A percentile compares a stretch with the other conserved stretches of the same genome.
phyloP scores from a whole-genome alignment of 2,797 vertebrate species.

The Anguilla anguilla region DNA sequence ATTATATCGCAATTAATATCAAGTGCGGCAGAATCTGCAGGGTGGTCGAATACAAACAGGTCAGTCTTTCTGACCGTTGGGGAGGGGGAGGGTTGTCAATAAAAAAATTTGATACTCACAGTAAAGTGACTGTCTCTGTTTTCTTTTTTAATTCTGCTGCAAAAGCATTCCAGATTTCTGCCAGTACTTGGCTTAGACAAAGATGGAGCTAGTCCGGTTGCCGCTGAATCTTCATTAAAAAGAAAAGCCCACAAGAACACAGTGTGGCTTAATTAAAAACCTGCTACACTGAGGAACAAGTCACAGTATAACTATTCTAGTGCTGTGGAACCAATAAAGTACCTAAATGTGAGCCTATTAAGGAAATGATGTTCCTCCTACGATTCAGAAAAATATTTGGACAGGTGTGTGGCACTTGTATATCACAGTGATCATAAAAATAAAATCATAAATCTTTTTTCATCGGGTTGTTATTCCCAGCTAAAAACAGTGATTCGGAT shows the following conservation, averaged over 20 bases:
- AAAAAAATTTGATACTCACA: background rate
- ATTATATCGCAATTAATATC: background rate
- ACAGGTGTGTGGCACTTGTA: background rate
- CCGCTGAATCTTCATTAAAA: background rate
- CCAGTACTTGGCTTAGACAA: background rate
- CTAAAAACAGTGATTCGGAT: background rate
- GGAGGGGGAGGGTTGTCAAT: background rate
- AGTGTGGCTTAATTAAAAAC: background rate
- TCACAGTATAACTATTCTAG: background rate
- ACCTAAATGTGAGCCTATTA: background rate
- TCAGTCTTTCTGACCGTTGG: background rate
- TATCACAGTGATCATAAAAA: background rate
- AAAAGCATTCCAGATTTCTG: background rate
- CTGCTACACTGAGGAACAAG: background rate
- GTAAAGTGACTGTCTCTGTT: background rate
- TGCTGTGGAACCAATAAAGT: background rate
- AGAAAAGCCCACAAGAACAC: background rate
- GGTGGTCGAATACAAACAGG: background rate
- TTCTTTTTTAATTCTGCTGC: background rate
- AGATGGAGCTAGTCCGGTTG: background rate
- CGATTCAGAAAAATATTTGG: background rate
- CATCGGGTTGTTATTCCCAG: background rate
- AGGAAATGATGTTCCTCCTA: background rate
- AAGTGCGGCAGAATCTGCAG: background rate
- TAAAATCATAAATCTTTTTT: background rate